Percentiles rank a stretch among this genome's conserved stretches.
Evolutionary conservation across 2,888 invertebrate species (phyloP).

Genomic region (Tipula helvola): DNA sequence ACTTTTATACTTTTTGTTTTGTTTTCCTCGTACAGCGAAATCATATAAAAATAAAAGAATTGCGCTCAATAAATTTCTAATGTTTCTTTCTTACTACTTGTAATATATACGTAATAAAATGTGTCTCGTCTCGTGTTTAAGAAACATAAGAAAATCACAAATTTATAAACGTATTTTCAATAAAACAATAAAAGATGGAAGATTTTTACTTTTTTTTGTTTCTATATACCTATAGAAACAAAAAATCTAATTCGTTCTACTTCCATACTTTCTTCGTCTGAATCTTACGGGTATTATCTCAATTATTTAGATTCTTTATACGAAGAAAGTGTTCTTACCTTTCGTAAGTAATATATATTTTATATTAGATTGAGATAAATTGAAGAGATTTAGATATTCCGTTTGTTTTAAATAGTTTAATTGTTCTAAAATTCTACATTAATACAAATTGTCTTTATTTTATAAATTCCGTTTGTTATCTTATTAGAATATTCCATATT

Average conservation of each 20-base stretch:
- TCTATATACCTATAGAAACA: not conserved
- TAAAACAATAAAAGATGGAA: not conserved
- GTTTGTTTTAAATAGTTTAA: not conserved
- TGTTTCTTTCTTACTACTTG: not conserved
- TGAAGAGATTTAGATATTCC: not conserved
- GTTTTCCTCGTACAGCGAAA: not conserved
- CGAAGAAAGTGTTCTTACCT: not conserved
- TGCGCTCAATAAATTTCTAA: not conserved
- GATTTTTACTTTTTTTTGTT: not conserved
- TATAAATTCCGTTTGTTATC: not conserved
- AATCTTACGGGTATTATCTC: not conserved
- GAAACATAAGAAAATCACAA: not conserved
- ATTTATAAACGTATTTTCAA: not conserved
- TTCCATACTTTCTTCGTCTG: not conserved
- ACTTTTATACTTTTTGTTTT: not conserved
- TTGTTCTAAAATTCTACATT: not conserved
- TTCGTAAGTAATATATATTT: not conserved
- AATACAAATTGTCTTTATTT: not conserved
- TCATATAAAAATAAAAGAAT: not conserved
- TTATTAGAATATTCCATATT: not conserved
- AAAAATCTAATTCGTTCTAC: not conserved
- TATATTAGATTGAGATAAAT: not conserved
- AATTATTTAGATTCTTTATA: not conserved
- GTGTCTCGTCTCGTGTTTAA: not conserved
- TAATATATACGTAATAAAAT: not conserved